Evolutionary conservation across 2,113 vertebrate species (phyloP), one percentile per base, ranked within the genome.

Genomic region (Parus major): DNA sequence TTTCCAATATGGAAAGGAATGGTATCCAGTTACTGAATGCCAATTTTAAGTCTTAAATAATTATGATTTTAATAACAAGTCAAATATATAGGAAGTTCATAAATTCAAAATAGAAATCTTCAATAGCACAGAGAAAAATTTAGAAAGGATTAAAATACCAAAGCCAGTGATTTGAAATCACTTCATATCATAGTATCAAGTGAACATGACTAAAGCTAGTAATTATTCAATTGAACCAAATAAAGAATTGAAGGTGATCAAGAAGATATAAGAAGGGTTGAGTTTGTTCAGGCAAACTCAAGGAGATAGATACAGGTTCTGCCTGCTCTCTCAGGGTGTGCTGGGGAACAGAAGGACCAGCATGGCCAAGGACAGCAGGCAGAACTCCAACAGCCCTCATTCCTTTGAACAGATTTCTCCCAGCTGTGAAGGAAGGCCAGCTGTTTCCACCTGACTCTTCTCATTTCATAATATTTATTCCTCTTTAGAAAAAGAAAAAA

Each of bases 321-420:
- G 4, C 16, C 12, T 85, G 5, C n/a, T 78, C 46, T 77, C 59
- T 65, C 50, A 63, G 7, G 23, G 5, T 59, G 22, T 7, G 3
- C 20, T 39, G 55, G 36, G 29, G 44, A 88, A 18, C 5, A 2
- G 61, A 59, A 49, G 20, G 28, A 66, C n/a, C 15, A 59, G 44
- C 25, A 46, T 0, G 0, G 8, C 27, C 21, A 76, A 46, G 68
- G n/a, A 42, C 17, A 80, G 57, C 1, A 2, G 23, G 33, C 25
- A 76, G 23, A 76, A 79, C 17, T 50, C 8, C 17, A 41, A 35
- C 5, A 79, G 46, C 12, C 33, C 36, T 70, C 4, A 3, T 10
- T 75, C 11, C 33, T 75, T 46, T 61, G 52, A 78, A 49, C 27
- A 50, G 2, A 47, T 73, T 65, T 89, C n/a, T 69, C 28, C 16